These are phyloP conservation scores for Alouatta palliata DNA, from an alignment of 2,113 vertebrate genomes.

Conservation along the genomic window DNA sequence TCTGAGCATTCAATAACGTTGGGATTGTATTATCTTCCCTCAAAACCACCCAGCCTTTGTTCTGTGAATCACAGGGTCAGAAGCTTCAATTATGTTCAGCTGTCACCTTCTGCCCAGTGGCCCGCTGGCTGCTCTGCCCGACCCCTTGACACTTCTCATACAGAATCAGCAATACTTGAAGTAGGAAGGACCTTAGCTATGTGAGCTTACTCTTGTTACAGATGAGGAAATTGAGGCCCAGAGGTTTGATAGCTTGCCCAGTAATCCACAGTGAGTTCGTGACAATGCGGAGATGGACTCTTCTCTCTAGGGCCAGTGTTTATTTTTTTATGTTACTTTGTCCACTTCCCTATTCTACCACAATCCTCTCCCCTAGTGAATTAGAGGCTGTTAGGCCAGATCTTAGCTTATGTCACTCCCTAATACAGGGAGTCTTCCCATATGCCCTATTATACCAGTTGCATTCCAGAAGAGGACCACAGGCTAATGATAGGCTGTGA, in stretches of 20 bases:
- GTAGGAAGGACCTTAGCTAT: not conserved
- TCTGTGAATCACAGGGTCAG: not conserved
- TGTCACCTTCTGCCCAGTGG: not conserved
- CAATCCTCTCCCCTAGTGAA: no score
- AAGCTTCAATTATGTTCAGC: rapidly evolving
- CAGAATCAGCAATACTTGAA: not conserved
- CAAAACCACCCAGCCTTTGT: not conserved
- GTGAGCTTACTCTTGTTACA: not conserved
- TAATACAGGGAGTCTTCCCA: not conserved
- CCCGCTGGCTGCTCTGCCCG: not conserved
- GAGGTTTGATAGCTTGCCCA: not conserved
- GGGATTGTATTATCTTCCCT: not conserved
- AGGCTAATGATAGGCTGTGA: not conserved
- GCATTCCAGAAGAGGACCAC: constrained; percentile 8
- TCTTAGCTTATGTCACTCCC: not conserved
- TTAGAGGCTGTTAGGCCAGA: not conserved
- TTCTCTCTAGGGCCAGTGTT: not conserved
- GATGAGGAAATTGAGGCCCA: not conserved
- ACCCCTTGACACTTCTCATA: not conserved
- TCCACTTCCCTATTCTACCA: not conserved
- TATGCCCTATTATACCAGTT: not conserved
- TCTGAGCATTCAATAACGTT: not conserved
- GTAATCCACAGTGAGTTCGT: not conserved
- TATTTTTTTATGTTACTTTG: not conserved
- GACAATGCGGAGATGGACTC: not conserved